Evolutionary conservation across 2,113 vertebrate species (phyloP).

Genomic region (Chaetura pelagica): DNA sequence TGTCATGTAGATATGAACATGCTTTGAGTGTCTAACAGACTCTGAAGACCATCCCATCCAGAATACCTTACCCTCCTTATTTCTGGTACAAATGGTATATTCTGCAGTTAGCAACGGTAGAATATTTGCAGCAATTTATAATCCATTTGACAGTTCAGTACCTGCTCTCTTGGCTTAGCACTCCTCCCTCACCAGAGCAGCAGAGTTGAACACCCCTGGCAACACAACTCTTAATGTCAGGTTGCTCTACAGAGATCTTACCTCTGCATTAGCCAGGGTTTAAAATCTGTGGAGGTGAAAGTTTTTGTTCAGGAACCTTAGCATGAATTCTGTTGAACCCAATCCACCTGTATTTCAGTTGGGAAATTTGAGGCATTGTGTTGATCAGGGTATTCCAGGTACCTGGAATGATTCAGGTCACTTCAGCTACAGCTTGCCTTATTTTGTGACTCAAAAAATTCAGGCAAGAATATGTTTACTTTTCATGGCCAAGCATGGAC

Average conservation of each 20-base stretch:
- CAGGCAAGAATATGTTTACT: background rate
- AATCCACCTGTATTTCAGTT: rapidly evolving
- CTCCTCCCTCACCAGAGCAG: background rate
- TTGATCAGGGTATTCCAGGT: background rate
- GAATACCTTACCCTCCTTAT: background rate
- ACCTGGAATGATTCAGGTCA: background rate
- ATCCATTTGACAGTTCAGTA: background rate
- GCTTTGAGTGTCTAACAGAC: background rate
- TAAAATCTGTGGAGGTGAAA: background rate
- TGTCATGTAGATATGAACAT: background rate
- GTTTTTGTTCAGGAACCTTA: background rate
- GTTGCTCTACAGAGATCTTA: background rate
- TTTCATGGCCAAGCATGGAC: background rate
- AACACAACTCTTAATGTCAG: background rate
- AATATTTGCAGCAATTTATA: background rate
- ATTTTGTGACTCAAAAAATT: background rate
- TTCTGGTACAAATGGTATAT: background rate
- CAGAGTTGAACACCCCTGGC: background rate
- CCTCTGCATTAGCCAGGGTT: background rate
- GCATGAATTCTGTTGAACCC: background rate
- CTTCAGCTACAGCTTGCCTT: background rate
- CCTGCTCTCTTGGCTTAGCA: background rate
- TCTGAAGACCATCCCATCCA: background rate
- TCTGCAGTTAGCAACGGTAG: background rate
- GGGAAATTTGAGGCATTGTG: background rate